Evolutionary conservation across 2,113 vertebrate genomes (phyloP).

Genomic region (Indicator maculatus): DNA sequence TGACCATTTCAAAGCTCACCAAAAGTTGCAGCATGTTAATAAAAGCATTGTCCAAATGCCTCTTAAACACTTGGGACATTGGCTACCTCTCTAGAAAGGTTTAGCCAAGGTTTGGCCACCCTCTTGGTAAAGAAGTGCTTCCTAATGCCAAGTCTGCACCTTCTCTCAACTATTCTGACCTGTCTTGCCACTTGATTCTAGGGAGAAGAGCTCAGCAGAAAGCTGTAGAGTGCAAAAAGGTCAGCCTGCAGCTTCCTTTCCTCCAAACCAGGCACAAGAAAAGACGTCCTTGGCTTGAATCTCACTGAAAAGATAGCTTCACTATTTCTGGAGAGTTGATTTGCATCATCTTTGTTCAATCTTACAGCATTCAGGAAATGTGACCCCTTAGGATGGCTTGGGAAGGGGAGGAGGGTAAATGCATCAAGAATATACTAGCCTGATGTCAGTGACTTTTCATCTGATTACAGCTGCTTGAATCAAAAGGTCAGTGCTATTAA

Average conservation of each 20-base stretch:
- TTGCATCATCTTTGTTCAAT: background rate
- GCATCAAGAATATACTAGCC: background rate
- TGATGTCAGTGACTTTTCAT: background rate
- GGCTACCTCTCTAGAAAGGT: background rate
- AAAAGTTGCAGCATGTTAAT: background rate
- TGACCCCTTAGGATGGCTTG: background rate
- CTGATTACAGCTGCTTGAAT: background rate
- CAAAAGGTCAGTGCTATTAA: background rate
- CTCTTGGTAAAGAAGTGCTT: too few relatives aligned
- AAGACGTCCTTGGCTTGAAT: background rate
- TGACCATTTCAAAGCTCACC: background rate
- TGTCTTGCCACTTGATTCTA: fast-evolving
- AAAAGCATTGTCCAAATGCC: background rate
- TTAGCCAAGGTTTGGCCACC: too few relatives aligned
- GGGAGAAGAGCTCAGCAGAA: too few relatives aligned
- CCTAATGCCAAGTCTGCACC: too few relatives aligned
- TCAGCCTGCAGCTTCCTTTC: background rate
- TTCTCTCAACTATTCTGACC: background rate
- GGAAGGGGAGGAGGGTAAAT: background rate
- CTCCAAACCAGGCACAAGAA: background rate
- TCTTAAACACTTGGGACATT: background rate
- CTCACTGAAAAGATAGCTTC: background rate
- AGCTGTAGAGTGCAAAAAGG: background rate
- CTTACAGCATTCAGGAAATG: background rate
- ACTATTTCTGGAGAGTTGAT: background rate